Conservation (phyloP, 2,888 invertebrate species). For the Ligdia adustata region DNA sequence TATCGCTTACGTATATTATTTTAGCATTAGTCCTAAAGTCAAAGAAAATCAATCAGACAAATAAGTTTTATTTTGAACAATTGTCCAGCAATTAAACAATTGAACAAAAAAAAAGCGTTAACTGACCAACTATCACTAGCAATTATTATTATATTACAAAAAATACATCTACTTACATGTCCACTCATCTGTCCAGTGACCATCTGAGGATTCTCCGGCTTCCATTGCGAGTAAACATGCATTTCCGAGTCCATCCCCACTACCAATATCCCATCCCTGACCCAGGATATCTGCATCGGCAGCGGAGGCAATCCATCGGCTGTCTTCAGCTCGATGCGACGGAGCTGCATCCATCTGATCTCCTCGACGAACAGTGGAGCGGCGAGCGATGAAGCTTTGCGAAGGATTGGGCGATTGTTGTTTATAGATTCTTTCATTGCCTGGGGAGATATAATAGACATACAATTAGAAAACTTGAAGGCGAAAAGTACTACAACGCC, state of each 20-base stretch:
- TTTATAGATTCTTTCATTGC: constrained; percentile 94
- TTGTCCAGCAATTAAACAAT: too few species aligned
- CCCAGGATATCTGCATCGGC: constrained; percentile 99
- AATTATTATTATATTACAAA: too few species aligned
- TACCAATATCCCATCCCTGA: constrained; percentile 97
- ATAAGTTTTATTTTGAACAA: too few species aligned
- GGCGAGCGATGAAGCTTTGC: constrained; percentile 96
- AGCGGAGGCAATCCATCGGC: constrained; percentile 98
- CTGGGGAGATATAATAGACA: constrained; percentile 45
- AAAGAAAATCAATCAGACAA: too few species aligned
- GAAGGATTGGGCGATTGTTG: constrained; percentile 91
- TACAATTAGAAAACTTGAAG: too few species aligned
- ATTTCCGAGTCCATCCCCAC: constrained; percentile 99
- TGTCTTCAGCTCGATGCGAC: constrained; percentile 94
- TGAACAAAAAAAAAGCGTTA: too few species aligned
- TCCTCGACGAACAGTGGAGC: constrained; percentile 95
- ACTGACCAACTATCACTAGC: too few species aligned
- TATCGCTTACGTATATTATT: too few species aligned
- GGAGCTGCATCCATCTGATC: constrained; percentile 97
- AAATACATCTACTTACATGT: constrained; percentile 61
- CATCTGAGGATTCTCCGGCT: constrained; percentile 84
- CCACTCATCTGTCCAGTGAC: constrained; percentile 52
- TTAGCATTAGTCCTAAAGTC: too few species aligned
- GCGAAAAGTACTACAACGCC: too few species aligned
- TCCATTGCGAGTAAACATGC: constrained; percentile 99